Percentiles rank a stretch among this genome's conserved stretches.
Conservation (phyloP, 2,797 vertebrate genomes). For the Semaprochilodus insignis region DNA sequence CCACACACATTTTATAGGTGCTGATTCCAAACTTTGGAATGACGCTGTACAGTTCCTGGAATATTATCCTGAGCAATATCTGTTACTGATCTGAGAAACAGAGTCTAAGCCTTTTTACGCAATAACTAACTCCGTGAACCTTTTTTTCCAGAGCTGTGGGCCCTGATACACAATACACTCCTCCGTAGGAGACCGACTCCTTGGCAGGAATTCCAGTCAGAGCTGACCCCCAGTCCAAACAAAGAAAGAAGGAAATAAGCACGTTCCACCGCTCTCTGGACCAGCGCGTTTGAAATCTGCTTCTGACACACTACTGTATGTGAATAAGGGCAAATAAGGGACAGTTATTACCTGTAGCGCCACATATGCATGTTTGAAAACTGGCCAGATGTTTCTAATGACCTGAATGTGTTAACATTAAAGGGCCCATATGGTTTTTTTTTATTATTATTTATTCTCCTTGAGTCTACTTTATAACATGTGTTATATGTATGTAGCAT, state of each 20-base stretch:
- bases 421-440: no score
- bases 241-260: slow-evolving; percentile 68
- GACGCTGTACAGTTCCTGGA: not conserved
- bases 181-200: not conserved
- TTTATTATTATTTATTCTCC: no score
- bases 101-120: not conserved
- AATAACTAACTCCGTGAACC: no score
- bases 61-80: not conserved
- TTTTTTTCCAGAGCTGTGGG: slow-evolving; percentile 4
- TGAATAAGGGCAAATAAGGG: no score
- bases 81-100: not conserved
- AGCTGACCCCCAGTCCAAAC: slow-evolving; percentile 33
- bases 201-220: slow-evolving; percentile 5
- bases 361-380: not conserved
- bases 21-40: not conserved
- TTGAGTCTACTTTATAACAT: no score
- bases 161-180: not conserved
- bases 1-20: no score
- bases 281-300: slow-evolving; percentile 10
- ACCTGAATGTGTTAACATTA: slow-evolving; percentile 43
- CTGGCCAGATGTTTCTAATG: slow-evolving; percentile 6
- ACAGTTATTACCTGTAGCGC: not conserved
- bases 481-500: no score
- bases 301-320: not conserved
- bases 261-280: slow-evolving; percentile 62